A percentile compares a stretch with the other conserved stretches of the same genome.
These are phyloP conservation scores for Lutraria lutraria DNA, from an alignment of 2,888 invertebrate genomes.

Conservation along the genomic window DNA sequence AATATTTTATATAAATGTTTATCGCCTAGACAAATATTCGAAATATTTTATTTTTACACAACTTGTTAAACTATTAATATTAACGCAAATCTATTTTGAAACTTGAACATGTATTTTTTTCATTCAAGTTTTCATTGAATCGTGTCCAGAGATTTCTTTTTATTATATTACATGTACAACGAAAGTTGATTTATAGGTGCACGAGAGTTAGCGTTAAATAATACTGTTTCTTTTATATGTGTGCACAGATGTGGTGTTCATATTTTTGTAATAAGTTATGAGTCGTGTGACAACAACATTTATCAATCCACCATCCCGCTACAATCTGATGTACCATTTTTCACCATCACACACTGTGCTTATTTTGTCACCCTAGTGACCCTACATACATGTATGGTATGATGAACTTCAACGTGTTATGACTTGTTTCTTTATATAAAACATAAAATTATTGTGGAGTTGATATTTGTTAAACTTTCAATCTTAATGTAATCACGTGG, in stretches of 20 bases:
- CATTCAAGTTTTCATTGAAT: too few relatives aligned
- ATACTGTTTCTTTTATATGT: background rate
- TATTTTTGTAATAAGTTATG: slow-evolving; percentile 24
- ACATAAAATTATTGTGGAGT: background rate
- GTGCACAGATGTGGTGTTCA: background rate
- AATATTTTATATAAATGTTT: too few relatives aligned
- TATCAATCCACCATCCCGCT: slow-evolving; percentile 9
- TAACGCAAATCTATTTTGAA: too few relatives aligned
- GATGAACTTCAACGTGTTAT: background rate
- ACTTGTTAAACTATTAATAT: too few relatives aligned
- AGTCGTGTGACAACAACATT: slow-evolving; percentile 25
- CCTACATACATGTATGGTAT: background rate
- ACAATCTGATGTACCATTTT: slow-evolving; percentile 36
- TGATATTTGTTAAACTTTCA: background rate
- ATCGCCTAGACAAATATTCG: too few relatives aligned
- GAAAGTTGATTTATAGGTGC: background rate
- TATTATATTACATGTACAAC: background rate
- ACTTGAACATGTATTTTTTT: too few relatives aligned
- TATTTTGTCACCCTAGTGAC: background rate
- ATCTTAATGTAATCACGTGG: background rate
- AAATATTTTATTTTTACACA: too few relatives aligned
- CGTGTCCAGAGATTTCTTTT: too few relatives aligned
- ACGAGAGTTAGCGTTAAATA: background rate
- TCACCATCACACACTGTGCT: background rate
- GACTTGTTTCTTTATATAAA: background rate